A percentile compares a stretch with the other conserved stretches of the same genome.
These are phyloP conservation scores for Benthosema pterotum DNA, from an alignment of 2,797 vertebrate genomes.

Conservation along the genomic window DNA sequence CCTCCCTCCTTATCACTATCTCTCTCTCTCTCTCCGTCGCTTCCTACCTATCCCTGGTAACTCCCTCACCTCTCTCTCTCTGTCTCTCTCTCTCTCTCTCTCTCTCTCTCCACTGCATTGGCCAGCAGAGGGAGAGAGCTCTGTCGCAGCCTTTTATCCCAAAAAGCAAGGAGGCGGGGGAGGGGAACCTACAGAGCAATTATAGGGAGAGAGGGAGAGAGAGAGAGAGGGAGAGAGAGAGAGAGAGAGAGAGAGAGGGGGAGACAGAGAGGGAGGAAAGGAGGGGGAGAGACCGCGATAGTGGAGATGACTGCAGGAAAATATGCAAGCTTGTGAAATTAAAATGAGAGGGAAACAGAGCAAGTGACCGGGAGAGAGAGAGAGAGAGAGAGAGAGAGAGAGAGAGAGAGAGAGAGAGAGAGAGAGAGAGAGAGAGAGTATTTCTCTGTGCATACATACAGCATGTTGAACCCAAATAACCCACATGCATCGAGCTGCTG, in stretches of 20 bases:
- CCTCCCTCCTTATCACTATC: too few relatives aligned
- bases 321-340: too few relatives aligned
- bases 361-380: neutral
- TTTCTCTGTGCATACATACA: neutral
- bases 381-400: neutral
- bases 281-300: neutral
- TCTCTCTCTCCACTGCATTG: slow-evolving; percentile 10
- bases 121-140: slow-evolving; percentile 46
- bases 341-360: slow-evolving; percentile 1
- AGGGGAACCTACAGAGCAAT: slow-evolving; percentile 59
- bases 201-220: slow-evolving; percentile 14
- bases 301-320: neutral
- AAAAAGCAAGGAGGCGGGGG: slow-evolving; percentile 60
- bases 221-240: slow-evolving; percentile 3
- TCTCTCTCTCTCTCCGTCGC: neutral
- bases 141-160: slow-evolving; percentile 66
- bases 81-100: slow-evolving; percentile 2
- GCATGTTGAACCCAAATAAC: neutral
- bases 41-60: slow-evolving; percentile 6
- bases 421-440: neutral
- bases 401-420: neutral
- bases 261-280: neutral
- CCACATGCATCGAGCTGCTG: neutral
- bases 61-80: slow-evolving; percentile 10
- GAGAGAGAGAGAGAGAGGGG: neutral